These are phyloP conservation scores for Suillia variegata DNA, from an alignment of 2,888 invertebrate species.

Conservation along the genomic window DNA sequence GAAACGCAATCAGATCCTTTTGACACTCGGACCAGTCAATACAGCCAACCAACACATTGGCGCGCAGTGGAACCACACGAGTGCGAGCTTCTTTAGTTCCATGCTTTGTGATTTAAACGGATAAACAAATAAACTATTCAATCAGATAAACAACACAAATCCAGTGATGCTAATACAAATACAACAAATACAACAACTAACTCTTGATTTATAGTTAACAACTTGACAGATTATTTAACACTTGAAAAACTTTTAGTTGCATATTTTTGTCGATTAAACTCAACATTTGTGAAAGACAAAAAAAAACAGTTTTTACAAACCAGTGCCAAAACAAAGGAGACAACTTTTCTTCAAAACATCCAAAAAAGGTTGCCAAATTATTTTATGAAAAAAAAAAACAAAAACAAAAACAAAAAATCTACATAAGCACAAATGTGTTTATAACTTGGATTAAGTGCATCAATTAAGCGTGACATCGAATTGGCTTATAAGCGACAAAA, in stretches of 20 bases:
- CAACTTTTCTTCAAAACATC: not conserved
- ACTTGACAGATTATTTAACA: no score
- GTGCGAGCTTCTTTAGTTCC: not conserved
- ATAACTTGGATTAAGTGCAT: not conserved
- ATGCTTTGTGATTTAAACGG: not conserved
- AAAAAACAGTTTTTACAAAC: not conserved
- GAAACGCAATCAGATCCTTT: slow-evolving; percentile 52
- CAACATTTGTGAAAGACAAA: not conserved
- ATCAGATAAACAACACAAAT: no score
- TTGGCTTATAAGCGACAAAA: not conserved
- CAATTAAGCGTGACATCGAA: slow-evolving; percentile 4
- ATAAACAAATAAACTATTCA: no score
- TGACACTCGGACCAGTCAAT: slow-evolving; percentile 45
- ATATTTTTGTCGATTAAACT: not conserved
- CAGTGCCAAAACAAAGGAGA: no score
- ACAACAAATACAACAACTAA: not conserved
- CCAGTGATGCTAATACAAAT: no score
- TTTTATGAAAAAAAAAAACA: no score
- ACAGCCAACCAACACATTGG: no score
- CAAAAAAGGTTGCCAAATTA: not conserved
- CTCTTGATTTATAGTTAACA: no score
- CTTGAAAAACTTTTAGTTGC: not conserved
- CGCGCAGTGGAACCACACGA: slow-evolving; percentile 16
- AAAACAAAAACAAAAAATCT: not conserved
- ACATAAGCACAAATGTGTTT: not conserved